A percentile compares a stretch with the other conserved stretches of the same genome.
Evolutionary conservation across 2,888 invertebrate species (phyloP).

Genomic region (Zootermopsis nevadensis): DNA sequence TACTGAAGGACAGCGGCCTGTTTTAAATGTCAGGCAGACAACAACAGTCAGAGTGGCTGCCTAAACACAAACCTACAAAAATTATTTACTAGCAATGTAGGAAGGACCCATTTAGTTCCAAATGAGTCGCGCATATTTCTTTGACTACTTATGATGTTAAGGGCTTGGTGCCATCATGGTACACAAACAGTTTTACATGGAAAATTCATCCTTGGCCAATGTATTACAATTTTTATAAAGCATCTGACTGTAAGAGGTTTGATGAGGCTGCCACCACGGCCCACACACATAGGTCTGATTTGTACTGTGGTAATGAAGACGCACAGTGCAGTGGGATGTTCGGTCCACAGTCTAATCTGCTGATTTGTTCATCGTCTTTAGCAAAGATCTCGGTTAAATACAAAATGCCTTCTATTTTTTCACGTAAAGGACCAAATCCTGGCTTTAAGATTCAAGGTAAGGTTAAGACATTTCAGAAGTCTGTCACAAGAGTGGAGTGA

Average conservation of each 20-base stretch:
- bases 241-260: background rate
- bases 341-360: background rate
- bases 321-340: conserved; percentile 22
- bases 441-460: conserved; percentile 13
- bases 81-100: no score
- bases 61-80: no score
- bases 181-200: background rate
- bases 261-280: background rate
- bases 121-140: background rate
- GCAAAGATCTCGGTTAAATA: background rate
- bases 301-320: conserved; percentile 17
- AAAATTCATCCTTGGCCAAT: background rate
- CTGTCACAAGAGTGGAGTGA: background rate
- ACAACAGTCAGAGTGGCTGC: no score
- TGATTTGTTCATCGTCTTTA: background rate
- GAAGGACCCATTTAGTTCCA: background rate
- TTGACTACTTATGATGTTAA: background rate
- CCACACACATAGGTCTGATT: background rate
- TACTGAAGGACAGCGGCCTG: no score
- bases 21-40: no score
- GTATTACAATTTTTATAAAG: background rate
- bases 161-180: background rate
- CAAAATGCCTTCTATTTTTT: background rate
- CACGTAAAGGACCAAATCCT: background rate
- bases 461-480: conserved; percentile 3